Conservation (phyloP, 2,888 invertebrate species). For the Sabellastarte sp. region DNA sequence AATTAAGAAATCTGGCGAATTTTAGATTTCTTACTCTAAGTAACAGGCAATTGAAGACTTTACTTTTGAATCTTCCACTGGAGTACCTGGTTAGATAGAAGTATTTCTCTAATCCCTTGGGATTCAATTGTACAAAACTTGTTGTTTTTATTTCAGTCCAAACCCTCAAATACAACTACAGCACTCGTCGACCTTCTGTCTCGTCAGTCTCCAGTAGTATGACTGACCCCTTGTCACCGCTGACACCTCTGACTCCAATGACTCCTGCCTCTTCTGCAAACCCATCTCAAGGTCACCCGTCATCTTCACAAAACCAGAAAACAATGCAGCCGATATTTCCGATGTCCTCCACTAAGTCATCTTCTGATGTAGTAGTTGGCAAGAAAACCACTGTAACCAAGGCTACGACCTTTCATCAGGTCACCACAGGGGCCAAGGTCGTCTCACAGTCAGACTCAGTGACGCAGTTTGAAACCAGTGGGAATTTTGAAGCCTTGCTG, state of each 20-base stretch:
- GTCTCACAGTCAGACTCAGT: background rate
- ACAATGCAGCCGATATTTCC: background rate
- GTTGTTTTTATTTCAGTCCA: background rate
- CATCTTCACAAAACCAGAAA: background rate
- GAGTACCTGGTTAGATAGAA: too few relatives aligned
- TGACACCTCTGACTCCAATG: background rate
- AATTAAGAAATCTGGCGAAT: too few relatives aligned
- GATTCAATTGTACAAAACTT: too few relatives aligned
- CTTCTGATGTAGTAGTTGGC: background rate
- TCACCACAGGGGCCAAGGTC: background rate
- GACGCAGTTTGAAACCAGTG: background rate
- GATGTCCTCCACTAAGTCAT: background rate
- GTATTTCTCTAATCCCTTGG: too few relatives aligned
- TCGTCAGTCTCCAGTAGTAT: background rate
- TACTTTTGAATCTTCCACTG: too few relatives aligned
- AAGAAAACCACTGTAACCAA: background rate
- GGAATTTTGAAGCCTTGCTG: too few relatives aligned
- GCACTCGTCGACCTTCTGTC: background rate
- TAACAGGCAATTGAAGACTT: too few relatives aligned
- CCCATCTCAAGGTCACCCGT: background rate
- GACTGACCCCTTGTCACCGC: background rate
- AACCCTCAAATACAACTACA: background rate
- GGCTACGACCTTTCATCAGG: background rate
- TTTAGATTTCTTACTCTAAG: too few relatives aligned
- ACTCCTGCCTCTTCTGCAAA: background rate